These are phyloP conservation scores for Plusia festucae DNA, from an alignment of 2,888 invertebrate genomes.

Conservation along the genomic window DNA sequence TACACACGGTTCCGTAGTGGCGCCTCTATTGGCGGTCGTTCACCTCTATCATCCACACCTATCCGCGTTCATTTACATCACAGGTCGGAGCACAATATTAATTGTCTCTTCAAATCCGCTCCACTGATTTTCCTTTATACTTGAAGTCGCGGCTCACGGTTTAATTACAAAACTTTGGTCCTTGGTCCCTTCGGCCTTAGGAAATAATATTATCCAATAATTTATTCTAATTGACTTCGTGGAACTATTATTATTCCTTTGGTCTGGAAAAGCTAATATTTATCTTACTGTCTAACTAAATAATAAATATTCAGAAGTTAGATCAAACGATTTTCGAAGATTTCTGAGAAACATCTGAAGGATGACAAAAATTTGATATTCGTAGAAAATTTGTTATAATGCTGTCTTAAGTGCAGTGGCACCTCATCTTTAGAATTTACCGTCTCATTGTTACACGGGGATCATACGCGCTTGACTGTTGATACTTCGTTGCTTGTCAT, in stretches of 20 bases:
- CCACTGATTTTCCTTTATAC: slow-evolving; percentile 8
- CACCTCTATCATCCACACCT: slow-evolving; percentile 39
- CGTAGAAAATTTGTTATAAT: neutral
- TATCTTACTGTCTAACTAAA: neutral
- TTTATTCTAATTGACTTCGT: slow-evolving; percentile 25
- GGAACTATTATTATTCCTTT: slow-evolving; percentile 14
- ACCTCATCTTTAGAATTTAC: no score
- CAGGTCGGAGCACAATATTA: slow-evolving; percentile 39
- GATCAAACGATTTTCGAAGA: neutral
- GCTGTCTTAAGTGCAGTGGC: no score
- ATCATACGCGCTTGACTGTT: no score
- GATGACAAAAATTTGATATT: neutral
- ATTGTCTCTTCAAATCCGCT: slow-evolving; percentile 11
- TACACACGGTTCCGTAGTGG: slow-evolving; percentile 32
- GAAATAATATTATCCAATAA: slow-evolving; percentile 18
- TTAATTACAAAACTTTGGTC: slow-evolving; percentile 44
- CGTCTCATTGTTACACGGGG: no score
- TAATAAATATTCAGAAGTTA: neutral
- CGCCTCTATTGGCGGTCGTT: slow-evolving; percentile 51
- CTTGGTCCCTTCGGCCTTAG: slow-evolving; percentile 6
- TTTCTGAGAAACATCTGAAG: neutral
- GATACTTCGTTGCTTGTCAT: slow-evolving; percentile 4
- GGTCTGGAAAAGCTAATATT: neutral
- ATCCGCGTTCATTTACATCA: slow-evolving; percentile 54
- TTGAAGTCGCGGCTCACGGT: slow-evolving; percentile 14